Percentiles rank a stretch among this genome's conserved stretches.
Evolutionary conservation across 2,113 vertebrate species (phyloP).

Genomic region (Hypomesus transpacificus): DNA sequence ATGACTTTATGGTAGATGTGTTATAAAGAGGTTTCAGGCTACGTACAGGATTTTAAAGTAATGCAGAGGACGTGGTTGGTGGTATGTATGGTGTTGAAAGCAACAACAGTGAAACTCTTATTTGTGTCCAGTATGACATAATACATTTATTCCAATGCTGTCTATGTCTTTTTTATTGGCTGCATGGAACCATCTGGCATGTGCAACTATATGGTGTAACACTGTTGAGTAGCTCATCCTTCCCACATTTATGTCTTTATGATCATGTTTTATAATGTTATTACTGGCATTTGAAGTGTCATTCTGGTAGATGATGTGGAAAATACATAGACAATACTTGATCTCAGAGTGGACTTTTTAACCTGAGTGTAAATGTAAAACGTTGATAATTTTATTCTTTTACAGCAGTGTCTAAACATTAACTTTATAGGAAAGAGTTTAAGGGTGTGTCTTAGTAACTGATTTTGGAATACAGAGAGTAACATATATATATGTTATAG

Average conservation of each 20-base stretch:
- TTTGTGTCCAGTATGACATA: too few species aligned
- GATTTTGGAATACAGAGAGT: too few species aligned
- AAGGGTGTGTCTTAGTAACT: too few species aligned
- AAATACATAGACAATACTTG: background rate
- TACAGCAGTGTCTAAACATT: constrained; percentile 32
- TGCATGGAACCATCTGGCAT: background rate
- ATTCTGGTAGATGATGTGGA: background rate
- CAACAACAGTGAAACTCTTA: too few species aligned
- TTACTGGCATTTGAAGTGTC: background rate
- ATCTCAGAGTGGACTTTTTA: background rate
- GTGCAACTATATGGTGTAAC: background rate
- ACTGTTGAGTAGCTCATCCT: background rate
- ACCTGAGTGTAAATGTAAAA: background rate
- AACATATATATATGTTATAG: too few species aligned
- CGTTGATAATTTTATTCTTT: background rate
- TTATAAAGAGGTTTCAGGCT: too few species aligned
- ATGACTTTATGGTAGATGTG: too few species aligned
- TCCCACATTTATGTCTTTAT: constrained; percentile 56
- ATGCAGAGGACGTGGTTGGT: too few species aligned
- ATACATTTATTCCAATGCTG: background rate
- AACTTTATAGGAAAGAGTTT: constrained; percentile 5
- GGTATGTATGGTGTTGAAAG: too few species aligned
- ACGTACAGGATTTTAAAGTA: too few species aligned
- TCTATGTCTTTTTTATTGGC: background rate
- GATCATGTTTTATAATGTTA: constrained; percentile 33